Evolutionary conservation across 2,888 invertebrate species (phyloP), one percentile per base, ranked within the genome.

Genomic region (Cylloceria caligata): DNA sequence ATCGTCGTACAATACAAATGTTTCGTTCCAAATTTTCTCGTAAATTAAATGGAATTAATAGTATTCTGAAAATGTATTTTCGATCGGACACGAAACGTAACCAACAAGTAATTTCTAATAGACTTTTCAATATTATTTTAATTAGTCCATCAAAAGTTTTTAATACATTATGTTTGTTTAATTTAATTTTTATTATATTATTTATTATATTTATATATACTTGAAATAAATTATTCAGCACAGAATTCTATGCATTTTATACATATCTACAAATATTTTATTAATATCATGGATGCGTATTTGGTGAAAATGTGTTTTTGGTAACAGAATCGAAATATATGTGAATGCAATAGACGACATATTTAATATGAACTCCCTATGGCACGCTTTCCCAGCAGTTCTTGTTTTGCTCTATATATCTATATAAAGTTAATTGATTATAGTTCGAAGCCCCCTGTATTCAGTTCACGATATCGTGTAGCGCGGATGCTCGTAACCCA

Each of bases 341-440:
- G 24, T 36, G 34, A 16, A 6, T 45, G 71, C 42, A 30, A 62
- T 64, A 57, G 68, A 45, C 45, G 68, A 89, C 88, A 88, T 89
- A 89, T 87, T 86, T 87, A 72, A 39, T 45, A 9, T 30, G 39
- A 30, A 13, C 60, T 7, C 9, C 52, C 34, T 64, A 64, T 19
- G 16, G 65, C 55, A 9, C 4, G 16, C 13, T 30, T 19, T 13
- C 34, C 64, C 42, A 49, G 39, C 71, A 62, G 86, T 89, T 88
- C 88, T 88, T 89, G 90, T 89, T 85, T 87, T 86, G 89, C 86
- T 76, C 83, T 73, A 76, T 11, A 13, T 19, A 16, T 19, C 55
- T 27, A 69, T 65, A 71, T 60, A 57, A 30, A 42, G 88, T 89
- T 91, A 90, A 91, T 91, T 90, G 90, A 91, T 91, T 90, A 89